Evolutionary conservation across 1,140 invertebrate species (phyloP).

Genomic region (Brachionus plicatilis): DNA sequence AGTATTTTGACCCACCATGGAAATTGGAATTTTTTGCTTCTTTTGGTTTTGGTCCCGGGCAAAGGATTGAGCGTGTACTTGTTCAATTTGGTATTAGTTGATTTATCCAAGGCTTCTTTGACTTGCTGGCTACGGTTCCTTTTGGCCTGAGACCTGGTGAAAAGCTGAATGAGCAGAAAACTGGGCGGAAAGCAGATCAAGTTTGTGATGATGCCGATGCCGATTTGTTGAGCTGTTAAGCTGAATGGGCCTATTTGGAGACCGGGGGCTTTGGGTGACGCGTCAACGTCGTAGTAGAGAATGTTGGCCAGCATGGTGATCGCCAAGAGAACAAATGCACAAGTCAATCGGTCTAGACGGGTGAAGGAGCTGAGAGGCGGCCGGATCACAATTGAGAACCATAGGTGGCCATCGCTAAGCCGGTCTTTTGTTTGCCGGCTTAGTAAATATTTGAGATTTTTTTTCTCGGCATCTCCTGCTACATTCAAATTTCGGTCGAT

Average conservation of each 20-base stretch:
- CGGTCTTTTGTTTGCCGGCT: not conserved
- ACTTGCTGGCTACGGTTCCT: not conserved
- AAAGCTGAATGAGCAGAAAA: conserved; percentile 18
- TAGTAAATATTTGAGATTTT: not conserved
- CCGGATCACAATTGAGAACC: not conserved
- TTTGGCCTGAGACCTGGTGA: not conserved
- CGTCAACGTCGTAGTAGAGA: conserved; percentile 13
- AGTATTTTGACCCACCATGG: conserved; percentile 59
- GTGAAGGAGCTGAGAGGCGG: not conserved
- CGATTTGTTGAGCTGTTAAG: conserved; percentile 8
- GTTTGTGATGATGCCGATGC: conserved; percentile 20
- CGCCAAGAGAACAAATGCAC: not conserved
- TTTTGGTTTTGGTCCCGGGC: not conserved
- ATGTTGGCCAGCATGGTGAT: conserved; percentile 23
- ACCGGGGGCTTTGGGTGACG: not conserved
- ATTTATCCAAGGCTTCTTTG: not conserved
- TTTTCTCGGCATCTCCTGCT: not conserved
- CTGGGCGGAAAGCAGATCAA: conserved; percentile 1
- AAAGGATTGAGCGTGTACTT: not conserved
- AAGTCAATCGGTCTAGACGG: not conserved
- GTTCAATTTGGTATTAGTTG: not conserved
- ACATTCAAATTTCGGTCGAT: conserved; percentile 51
- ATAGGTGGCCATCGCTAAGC: conserved; percentile 27
- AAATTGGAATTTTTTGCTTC: conserved; percentile 46
- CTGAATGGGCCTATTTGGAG: not conserved